Evolutionary conservation across 2,888 invertebrate species (phyloP).

Genomic region (Heteromurus nitidus): DNA sequence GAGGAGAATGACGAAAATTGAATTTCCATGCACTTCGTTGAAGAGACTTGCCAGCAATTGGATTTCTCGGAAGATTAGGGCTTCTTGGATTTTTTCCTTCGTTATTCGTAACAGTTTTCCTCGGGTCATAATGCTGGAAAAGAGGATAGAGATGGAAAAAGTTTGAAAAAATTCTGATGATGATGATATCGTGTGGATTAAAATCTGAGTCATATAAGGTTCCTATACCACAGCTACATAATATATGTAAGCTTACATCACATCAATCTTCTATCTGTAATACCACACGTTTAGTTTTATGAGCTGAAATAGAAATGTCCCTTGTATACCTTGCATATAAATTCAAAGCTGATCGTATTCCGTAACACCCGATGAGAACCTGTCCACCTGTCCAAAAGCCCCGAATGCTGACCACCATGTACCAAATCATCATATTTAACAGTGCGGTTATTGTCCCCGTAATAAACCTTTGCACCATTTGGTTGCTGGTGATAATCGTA

Average conservation of each 20-base stretch:
- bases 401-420: conserved; percentile 43
- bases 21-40: conserved; percentile 57
- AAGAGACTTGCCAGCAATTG: conserved; percentile 55
- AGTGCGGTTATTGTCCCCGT: conserved; percentile 40
- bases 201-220: too few relatives aligned
- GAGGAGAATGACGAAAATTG: conserved; percentile 44
- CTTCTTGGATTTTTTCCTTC: conserved; percentile 49
- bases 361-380: conserved; percentile 49
- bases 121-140: conserved; percentile 48
- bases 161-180: too few relatives aligned
- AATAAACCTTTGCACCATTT: conserved; percentile 50
- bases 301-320: not conserved
- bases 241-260: too few relatives aligned
- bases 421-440: conserved; percentile 52
- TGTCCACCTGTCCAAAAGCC: conserved; percentile 53
- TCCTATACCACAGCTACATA: too few relatives aligned
- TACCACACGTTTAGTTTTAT: too few relatives aligned
- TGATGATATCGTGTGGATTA: too few relatives aligned
- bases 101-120: conserved; percentile 49
- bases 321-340: conserved; percentile 39
- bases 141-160: too few relatives aligned
- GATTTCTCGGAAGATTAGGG: conserved; percentile 55
- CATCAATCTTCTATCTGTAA: too few relatives aligned
- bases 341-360: conserved; percentile 46
- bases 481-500: conserved; percentile 41